These are phyloP conservation scores for Ctenicera cuprea DNA, from an alignment of 2,888 invertebrate genomes.

Conservation along the genomic window DNA sequence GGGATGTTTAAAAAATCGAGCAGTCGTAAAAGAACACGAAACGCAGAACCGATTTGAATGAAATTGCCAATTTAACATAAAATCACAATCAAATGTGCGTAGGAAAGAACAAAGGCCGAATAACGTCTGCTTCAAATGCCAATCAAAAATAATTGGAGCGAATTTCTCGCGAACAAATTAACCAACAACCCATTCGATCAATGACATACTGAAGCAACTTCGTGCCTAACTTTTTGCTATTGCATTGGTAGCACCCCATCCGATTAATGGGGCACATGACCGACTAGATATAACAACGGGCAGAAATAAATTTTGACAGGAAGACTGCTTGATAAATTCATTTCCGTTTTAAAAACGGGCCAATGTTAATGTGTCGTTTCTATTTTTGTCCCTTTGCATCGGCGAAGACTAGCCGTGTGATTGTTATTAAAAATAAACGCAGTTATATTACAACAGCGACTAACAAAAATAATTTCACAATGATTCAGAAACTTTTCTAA, in stretches of 20 bases:
- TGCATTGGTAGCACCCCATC: conserved; percentile 46
- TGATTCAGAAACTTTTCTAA: background rate
- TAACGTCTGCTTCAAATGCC: conserved; percentile 28
- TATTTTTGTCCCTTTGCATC: conserved; percentile 24
- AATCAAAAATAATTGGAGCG: conserved; percentile 48
- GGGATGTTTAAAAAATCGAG: conserved; percentile 18
- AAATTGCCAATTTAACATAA: conserved; percentile 35
- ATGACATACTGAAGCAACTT: conserved; percentile 44
- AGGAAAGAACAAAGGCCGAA: conserved; percentile 29
- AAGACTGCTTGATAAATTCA: conserved; percentile 27
- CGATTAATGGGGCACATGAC: conserved; percentile 49
- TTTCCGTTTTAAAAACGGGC: conserved; percentile 29
- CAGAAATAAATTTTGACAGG: conserved; percentile 33
- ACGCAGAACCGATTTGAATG: conserved; percentile 4
- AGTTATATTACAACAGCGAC: background rate
- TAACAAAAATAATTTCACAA: background rate
- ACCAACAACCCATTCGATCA: conserved; percentile 39
- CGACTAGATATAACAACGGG: conserved; percentile 26
- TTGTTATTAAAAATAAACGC: conserved; percentile 34
- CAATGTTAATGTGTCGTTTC: conserved; percentile 36
- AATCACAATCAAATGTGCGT: conserved; percentile 28
- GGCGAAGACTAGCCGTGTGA: conserved; percentile 23
- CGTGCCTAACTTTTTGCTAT: conserved; percentile 35
- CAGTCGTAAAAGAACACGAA: conserved; percentile 1
- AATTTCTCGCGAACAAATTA: conserved; percentile 45